These are phyloP conservation scores for Mactromeris polynyma DNA, from an alignment of 2,888 invertebrate genomes.

Conservation along the genomic window DNA sequence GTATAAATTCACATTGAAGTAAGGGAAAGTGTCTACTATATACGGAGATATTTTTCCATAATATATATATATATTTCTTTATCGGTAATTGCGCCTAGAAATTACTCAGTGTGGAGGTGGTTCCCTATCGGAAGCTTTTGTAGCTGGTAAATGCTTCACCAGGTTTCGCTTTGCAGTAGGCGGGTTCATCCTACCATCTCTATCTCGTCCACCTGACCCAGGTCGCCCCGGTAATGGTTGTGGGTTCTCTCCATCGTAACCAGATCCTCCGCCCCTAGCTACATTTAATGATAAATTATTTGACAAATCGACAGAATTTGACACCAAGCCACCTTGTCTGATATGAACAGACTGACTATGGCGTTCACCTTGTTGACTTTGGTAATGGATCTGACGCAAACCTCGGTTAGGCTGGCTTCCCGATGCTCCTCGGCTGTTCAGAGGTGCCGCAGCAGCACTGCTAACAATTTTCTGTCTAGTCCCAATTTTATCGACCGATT, in stretches of 20 bases:
- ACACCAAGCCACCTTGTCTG: conserved; percentile 56
- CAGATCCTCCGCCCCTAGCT: conserved; percentile 71
- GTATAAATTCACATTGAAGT: conserved; percentile 42
- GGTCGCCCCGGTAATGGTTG: conserved; percentile 75
- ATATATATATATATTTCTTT: conserved; percentile 1
- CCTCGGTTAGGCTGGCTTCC: conserved; percentile 31
- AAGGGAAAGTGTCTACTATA: conserved; percentile 36
- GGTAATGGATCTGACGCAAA: conserved; percentile 65
- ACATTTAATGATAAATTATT: conserved; percentile 70
- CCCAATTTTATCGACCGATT: conserved; percentile 61
- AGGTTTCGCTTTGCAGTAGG: conserved; percentile 83
- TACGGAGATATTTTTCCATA: conserved; percentile 2
- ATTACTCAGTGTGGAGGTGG: conserved; percentile 82
- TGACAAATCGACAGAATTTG: conserved; percentile 61
- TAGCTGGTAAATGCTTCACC: conserved; percentile 84
- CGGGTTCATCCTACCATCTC: conserved; percentile 79
- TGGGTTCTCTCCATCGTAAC: conserved; percentile 71
- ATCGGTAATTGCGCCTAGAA: background rate
- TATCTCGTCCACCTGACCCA: conserved; percentile 68
- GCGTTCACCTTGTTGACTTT: conserved; percentile 61
- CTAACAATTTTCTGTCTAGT: conserved; percentile 64
- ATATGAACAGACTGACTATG: conserved; percentile 63
- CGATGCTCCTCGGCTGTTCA: conserved; percentile 35
- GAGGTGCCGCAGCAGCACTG: conserved; percentile 25
- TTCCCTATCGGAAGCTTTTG: conserved; percentile 83